These are phyloP conservation scores for Acronicta psi DNA, from an alignment of 2,888 invertebrate species.

Conservation along the genomic window DNA sequence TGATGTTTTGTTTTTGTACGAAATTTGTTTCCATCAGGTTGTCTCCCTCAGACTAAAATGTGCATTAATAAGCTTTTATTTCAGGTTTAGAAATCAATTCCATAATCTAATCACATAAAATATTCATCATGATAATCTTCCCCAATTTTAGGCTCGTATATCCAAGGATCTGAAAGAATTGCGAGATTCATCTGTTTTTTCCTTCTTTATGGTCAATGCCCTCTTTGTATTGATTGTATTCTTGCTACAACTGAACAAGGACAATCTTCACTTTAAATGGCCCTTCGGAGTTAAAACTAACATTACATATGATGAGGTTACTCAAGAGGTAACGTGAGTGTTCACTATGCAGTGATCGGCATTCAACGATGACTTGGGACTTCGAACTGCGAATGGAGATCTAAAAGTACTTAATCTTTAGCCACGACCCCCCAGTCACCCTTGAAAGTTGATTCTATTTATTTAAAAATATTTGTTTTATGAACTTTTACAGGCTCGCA, in stretches of 20 bases:
- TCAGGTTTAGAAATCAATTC: slow-evolving; percentile 58
- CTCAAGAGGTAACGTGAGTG: slow-evolving; percentile 95
- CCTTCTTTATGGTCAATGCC: slow-evolving; percentile 99
- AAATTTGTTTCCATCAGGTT: neutral
- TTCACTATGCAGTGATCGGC: slow-evolving; percentile 78
- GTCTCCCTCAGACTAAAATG: neutral
- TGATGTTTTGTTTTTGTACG: no score
- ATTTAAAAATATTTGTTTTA: slow-evolving; percentile 80
- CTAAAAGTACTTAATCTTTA: slow-evolving; percentile 39
- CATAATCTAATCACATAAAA: slow-evolving; percentile 41
- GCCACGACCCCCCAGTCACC: slow-evolving; percentile 87
- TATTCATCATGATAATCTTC: slow-evolving; percentile 67
- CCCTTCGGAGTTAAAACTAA: slow-evolving; percentile 98
- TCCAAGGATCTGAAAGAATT: slow-evolving; percentile 97
- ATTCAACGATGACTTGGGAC: slow-evolving; percentile 86
- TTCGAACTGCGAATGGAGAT: slow-evolving; percentile 18
- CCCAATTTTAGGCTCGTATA: slow-evolving; percentile 95
- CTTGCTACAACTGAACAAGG: slow-evolving; percentile 99
- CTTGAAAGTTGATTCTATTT: slow-evolving; percentile 86
- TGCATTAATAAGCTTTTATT: slow-evolving; percentile 62
- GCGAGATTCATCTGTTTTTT: slow-evolving; percentile 98
- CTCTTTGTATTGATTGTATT: slow-evolving; percentile 99
- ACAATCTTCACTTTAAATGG: slow-evolving; percentile 98
- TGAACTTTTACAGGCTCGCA: slow-evolving; percentile 93
- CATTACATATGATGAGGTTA: slow-evolving; percentile 96